A percentile compares a stretch with the other conserved stretches of the same genome.
Evolutionary conservation across 2,113 vertebrate species (phyloP).

Genomic region (Vicugna pacos): DNA sequence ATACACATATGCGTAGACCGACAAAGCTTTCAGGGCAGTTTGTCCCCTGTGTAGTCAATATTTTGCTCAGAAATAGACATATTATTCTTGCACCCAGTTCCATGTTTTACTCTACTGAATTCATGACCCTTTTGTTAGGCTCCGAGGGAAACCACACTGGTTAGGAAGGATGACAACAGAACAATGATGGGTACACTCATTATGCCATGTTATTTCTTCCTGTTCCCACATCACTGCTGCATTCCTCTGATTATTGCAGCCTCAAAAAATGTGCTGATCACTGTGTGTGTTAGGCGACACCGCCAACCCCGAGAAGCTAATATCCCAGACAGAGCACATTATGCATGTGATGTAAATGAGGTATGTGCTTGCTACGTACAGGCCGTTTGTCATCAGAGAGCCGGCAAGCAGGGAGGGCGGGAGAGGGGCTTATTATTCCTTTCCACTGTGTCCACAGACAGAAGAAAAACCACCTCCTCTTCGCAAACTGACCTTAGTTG

Average conservation of each 20-base stretch:
- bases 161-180: slow-evolving; percentile 81
- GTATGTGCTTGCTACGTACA: slow-evolving; percentile 46
- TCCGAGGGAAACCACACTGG: slow-evolving; percentile 70
- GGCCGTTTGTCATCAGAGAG: slow-evolving; percentile 23
- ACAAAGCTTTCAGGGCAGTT: slow-evolving; percentile 60
- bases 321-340: slow-evolving; percentile 74
- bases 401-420: neutral
- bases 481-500: neutral
- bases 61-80: slow-evolving; percentile 16
- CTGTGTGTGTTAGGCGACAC: slow-evolving; percentile 82
- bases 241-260: slow-evolving; percentile 85
- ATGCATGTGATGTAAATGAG: slow-evolving; percentile 81
- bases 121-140: slow-evolving; percentile 69
- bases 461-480: neutral
- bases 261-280: slow-evolving; percentile 82
- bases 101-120: slow-evolving; percentile 70
- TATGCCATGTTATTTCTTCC: slow-evolving; percentile 82
- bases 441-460: neutral
- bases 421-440: neutral
- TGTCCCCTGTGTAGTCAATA: neutral
- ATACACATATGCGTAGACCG: slow-evolving; percentile 11
- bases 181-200: slow-evolving; percentile 79
- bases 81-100: slow-evolving; percentile 58
- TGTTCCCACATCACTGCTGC: slow-evolving; percentile 82
- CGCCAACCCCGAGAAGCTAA: slow-evolving; percentile 81